Conservation (phyloP, 2,797 vertebrate genomes). For the Carapus acus region DNA sequence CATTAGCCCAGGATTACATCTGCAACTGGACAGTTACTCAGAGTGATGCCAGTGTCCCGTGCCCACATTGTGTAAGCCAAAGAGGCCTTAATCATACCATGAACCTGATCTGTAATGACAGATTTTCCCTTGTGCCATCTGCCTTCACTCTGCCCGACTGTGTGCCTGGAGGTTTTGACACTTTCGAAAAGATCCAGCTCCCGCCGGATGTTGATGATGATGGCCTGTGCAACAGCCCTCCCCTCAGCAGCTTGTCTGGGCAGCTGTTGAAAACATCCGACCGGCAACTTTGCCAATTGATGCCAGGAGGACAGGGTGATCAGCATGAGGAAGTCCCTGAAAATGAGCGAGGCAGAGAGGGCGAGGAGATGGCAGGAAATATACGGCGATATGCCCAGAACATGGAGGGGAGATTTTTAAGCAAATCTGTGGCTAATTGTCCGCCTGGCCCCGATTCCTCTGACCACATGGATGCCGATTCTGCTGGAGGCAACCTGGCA, state of each 20-base stretch:
- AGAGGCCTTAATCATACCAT: conserved; percentile 7
- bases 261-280: conserved; percentile 44
- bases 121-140: conserved; percentile 39
- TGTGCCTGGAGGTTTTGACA: conserved; percentile 61
- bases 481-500: neutral
- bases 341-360: conserved; percentile 20
- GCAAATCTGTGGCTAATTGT: conserved; percentile 17
- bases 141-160: conserved; percentile 24
- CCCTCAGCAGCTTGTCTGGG: conserved; percentile 37
- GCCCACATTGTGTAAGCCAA: conserved; percentile 26
- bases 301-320: conserved; percentile 25
- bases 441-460: conserved; percentile 10
- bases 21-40: conserved; percentile 12
- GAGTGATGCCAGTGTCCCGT: conserved; percentile 55
- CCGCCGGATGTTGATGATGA: conserved; percentile 49
- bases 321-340: conserved; percentile 13
- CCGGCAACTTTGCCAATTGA: conserved; percentile 16
- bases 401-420: conserved; percentile 19
- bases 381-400: conserved; percentile 23
- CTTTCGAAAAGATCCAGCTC: conserved; percentile 71
- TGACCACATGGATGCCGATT: conserved; percentile 9
- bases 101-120: conserved; percentile 30
- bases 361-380: conserved; percentile 18
- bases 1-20: conserved; percentile 3
- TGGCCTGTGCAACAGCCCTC: conserved; percentile 45